Percentiles rank a stretch among this genome's conserved stretches.
Conservation (phyloP, 2,797 vertebrate genomes). For the Tangara arthus region DNA sequence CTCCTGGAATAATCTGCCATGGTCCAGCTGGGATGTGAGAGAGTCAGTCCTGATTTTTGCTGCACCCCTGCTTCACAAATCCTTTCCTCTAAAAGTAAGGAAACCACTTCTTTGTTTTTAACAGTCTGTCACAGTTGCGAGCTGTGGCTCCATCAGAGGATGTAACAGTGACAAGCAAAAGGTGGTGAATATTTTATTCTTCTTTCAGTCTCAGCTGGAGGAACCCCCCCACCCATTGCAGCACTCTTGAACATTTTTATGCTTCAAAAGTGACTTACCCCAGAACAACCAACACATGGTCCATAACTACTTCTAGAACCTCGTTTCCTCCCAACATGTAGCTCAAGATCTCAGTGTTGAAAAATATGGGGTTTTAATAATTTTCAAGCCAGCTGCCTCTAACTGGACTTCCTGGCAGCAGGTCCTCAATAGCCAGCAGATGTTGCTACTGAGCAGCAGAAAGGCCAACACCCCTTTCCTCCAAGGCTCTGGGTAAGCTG, state of each 20-base stretch:
- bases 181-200: not conserved
- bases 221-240: not conserved
- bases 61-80: not conserved
- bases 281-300: not conserved
- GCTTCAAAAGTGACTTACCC: not conserved
- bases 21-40: not conserved
- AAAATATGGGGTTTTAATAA: not conserved
- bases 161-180: not conserved
- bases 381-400: not conserved
- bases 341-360: not conserved
- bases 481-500: not conserved
- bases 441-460: slow-evolving; percentile 52
- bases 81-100: not conserved
- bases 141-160: not conserved
- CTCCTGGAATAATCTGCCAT: not conserved
- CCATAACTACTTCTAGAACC: not conserved
- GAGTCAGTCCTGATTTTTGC: not conserved
- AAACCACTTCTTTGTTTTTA: not conserved
- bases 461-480: not conserved
- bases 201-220: not conserved
- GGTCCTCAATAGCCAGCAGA: slow-evolving; percentile 24
- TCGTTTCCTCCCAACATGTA: not conserved
- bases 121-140: not conserved
- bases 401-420: not conserved
- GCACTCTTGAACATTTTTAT: not conserved